A percentile compares a stretch with the other conserved stretches of the same genome.
Conservation (phyloP, 92 coral and sea anemone species). For the Zoanthus sociatus region DNA sequence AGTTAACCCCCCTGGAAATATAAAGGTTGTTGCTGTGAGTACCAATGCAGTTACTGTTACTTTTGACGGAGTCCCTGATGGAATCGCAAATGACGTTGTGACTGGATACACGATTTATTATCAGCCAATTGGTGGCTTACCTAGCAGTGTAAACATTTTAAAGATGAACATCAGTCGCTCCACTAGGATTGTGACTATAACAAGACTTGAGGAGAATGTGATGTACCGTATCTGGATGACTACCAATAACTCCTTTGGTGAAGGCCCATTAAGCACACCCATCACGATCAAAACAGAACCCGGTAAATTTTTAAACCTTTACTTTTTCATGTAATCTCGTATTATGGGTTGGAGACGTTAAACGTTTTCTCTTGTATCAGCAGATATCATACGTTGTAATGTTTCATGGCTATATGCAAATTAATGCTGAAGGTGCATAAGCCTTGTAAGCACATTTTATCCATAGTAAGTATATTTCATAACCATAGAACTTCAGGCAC, state of each 20-base stretch:
- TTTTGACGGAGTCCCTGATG: background rate
- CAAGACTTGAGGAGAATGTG: conserved; percentile 12
- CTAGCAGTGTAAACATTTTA: background rate
- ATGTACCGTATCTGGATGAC: background rate
- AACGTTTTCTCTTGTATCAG: too few species aligned
- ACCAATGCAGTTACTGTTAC: background rate
- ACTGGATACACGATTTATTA: conserved; percentile 12
- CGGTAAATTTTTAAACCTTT: background rate
- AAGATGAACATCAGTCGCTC: background rate
- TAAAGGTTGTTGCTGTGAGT: background rate
- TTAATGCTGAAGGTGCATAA: too few species aligned
- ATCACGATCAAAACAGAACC: background rate
- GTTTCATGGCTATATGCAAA: too few species aligned
- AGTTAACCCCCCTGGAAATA: background rate
- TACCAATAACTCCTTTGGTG: background rate
- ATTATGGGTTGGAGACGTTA: too few species aligned
- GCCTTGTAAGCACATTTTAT: too few species aligned
- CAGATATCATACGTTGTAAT: too few species aligned
- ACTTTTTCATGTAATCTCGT: too few species aligned
- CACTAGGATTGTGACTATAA: background rate
- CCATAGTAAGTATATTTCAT: too few species aligned
- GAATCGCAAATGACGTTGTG: background rate
- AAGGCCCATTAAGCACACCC: background rate
- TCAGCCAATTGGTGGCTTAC: background rate
- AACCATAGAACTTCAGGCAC: too few species aligned